Conservation (phyloP, 2,888 invertebrate species). For the Alloscopus bannaensis region DNA sequence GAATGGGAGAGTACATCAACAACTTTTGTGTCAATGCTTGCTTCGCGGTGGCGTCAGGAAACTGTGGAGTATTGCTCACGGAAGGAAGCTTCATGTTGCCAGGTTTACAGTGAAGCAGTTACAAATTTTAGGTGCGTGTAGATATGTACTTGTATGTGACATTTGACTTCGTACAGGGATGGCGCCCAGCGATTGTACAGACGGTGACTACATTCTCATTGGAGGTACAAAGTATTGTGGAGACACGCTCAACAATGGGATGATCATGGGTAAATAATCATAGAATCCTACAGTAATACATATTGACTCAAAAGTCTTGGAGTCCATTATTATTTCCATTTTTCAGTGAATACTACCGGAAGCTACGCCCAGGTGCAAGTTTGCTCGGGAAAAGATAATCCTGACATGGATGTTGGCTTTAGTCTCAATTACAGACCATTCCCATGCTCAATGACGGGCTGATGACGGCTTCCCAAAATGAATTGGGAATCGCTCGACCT, state of each 20-base stretch:
- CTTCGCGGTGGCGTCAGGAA: constrained; percentile 60
- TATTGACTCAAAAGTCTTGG: neutral
- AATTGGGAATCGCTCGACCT: no score
- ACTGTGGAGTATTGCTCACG: constrained; percentile 68
- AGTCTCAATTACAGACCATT: constrained; percentile 82
- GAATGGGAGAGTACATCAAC: constrained; percentile 66
- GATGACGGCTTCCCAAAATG: neutral
- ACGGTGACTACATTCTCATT: constrained; percentile 59
- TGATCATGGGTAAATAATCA: constrained; percentile 53
- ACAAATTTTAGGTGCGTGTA: no score
- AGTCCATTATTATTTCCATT: constrained; percentile 6
- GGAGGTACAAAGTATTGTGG: constrained; percentile 67
- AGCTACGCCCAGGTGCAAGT: constrained; percentile 45
- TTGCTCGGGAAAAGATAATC: constrained; percentile 60
- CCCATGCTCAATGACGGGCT: constrained; percentile 77
- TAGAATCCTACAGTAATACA: neutral
- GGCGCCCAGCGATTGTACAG: constrained; percentile 65
- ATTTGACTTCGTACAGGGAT: constrained; percentile 52
- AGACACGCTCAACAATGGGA: constrained; percentile 66
- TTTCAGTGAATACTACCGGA: constrained; percentile 48
- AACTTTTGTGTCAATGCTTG: constrained; percentile 66
- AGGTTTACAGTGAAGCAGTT: constrained; percentile 50
- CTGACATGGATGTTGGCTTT: constrained; percentile 79
- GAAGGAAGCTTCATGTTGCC: constrained; percentile 68
- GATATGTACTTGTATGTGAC: constrained; percentile 10